Percentiles rank a stretch among this genome's conserved stretches.
phyloP scores from a whole-genome alignment of 2,113 vertebrate species.

The Brachirus orientalis region DNA sequence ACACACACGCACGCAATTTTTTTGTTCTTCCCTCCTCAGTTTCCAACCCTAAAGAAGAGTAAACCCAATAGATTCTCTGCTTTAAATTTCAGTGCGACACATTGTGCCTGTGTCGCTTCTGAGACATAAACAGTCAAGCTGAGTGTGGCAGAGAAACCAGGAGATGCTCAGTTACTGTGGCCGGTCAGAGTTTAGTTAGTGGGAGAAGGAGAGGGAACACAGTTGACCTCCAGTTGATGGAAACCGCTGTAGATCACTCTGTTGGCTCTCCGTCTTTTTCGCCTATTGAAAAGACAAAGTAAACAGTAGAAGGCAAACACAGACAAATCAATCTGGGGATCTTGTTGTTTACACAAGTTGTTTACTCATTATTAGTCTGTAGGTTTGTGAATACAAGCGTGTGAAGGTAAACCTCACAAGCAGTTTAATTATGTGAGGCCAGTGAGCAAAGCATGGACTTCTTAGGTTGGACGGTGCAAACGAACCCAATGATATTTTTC shows the following conservation, averaged over 20 bases:
- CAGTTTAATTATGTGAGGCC: too few relatives aligned
- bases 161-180: not conserved
- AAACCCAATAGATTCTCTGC: too few relatives aligned
- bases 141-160: too few relatives aligned
- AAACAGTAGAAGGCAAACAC: not conserved
- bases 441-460: too few relatives aligned
- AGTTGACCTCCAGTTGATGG: not conserved
- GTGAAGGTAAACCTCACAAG: too few relatives aligned
- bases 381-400: too few relatives aligned
- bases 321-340: not conserved
- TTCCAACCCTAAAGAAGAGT: too few relatives aligned
- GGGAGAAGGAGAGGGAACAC: slow-evolving; percentile 1
- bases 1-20: not conserved
- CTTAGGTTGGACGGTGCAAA: too few relatives aligned
- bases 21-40: not conserved
- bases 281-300: slow-evolving; percentile 5
- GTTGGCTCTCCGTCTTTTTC: not conserved
- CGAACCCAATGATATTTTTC: too few relatives aligned
- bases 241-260: slow-evolving; percentile 4
- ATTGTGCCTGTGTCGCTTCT: too few relatives aligned
- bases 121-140: too few relatives aligned
- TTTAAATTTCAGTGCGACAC: not conserved
- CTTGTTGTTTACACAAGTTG: not conserved
- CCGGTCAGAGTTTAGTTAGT: slow-evolving; percentile 7
- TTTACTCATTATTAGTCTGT: too few relatives aligned